These are phyloP conservation scores for Apis dorsata DNA, from an alignment of 1,140 invertebrate species.

Conservation along the genomic window DNA sequence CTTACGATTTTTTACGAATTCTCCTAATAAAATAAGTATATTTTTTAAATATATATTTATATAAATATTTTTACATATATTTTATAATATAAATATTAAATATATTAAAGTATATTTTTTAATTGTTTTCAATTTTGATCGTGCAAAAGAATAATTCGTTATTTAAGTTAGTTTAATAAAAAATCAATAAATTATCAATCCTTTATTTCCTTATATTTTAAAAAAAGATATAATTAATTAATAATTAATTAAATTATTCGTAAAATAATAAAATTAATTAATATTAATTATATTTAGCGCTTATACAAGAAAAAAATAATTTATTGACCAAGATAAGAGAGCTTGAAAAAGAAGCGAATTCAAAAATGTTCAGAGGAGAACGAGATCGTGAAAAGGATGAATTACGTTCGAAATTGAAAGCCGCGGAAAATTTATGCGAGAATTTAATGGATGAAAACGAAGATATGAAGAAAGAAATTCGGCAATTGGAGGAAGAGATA, in stretches of 20 bases:
- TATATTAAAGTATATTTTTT: too few species aligned
- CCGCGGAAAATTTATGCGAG: slow-evolving; percentile 93
- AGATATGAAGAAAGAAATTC: slow-evolving; percentile 95
- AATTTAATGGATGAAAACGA: slow-evolving; percentile 98
- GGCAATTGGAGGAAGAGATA: slow-evolving; percentile 96
- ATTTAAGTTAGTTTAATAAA: too few species aligned
- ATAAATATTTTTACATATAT: too few species aligned
- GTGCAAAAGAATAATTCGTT: too few species aligned
- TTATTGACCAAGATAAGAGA: slow-evolving; percentile 79
- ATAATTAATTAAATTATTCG: background rate
- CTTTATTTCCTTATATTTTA: background rate
- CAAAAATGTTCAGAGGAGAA: slow-evolving; percentile 79
- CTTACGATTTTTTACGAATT: background rate
- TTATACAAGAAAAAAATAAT: slow-evolving; percentile 76
- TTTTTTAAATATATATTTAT: too few species aligned
- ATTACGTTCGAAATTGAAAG: slow-evolving; percentile 88
- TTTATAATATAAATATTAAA: too few species aligned
- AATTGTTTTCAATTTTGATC: too few species aligned
- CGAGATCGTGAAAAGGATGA: slow-evolving; percentile 83
- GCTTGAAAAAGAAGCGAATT: slow-evolving; percentile 78
- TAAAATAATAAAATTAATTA: too few species aligned
- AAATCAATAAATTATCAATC: background rate
- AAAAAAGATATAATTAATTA: too few species aligned
- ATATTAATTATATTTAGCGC: slow-evolving; percentile 55
- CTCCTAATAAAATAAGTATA: too few species aligned